Base-by-base conservation (phyloP, 2,888 invertebrate genomes). In the Ditula angustiorana region DNA sequence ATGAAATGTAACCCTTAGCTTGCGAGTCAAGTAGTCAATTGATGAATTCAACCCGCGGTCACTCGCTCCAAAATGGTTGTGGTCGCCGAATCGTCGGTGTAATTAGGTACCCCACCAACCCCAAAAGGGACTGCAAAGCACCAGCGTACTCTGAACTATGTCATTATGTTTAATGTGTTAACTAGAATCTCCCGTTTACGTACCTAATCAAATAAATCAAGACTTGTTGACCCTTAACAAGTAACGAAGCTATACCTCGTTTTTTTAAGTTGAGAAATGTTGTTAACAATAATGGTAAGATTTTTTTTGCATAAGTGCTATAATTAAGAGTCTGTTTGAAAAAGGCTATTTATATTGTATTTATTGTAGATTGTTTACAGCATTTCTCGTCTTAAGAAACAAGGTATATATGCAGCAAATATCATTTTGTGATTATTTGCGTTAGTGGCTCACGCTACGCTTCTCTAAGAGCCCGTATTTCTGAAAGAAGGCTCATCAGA, bases 41-140 rank as follows among this genome's bases (percentile, higher is more conserved):
- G n/a, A n/a, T n/a, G n/a, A n/a, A n/a, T 67, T 64, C 62, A 66
- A 46, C 63, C 52, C 66, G 66, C 58, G 73, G 72, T 71, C 68
- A 71, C 65, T 67, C 66, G 66, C 63, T 65, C 66, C 63, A 61
- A 61, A 77, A 72, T 70, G 71, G 67, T 64, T 52, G 62, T 35
- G 66, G 66, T 62, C 61, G 58, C 13, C 35, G 47, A 58, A 66
- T 47, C 30, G 53, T 41, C 46, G 58, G 16, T 19, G 56, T 60
- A 58, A 63, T 63, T 60, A 67, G 59, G 59, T 58, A 62, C 53
- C 53, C 58, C 53, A 59, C 41, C 44, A 37, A 47, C 52, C 61
- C 52, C 11, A 21, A 33, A 63, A 50, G 63, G 57, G 63, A 44
- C 49, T 23, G 57, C 61, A 26, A 50, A 63, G 30, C 26, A 16